A percentile compares a stretch with the other conserved stretches of the same genome.
These are phyloP conservation scores for Coregonus clupeaformis DNA, from an alignment of 2,113 vertebrate species.

Conservation along the genomic window DNA sequence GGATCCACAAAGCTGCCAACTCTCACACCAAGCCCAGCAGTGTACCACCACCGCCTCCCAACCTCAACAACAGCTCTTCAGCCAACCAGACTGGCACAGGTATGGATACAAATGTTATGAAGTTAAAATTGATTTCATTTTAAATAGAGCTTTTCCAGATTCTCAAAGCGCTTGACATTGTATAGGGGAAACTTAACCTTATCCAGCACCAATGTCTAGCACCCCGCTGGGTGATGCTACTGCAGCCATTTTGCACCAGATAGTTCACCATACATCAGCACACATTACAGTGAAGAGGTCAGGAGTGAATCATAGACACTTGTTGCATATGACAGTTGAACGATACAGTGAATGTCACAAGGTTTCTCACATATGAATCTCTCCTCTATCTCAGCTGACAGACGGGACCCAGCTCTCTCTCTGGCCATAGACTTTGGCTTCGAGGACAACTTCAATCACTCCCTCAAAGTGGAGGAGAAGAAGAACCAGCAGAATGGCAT, in stretches of 20 bases:
- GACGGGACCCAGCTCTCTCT: conserved; percentile 37
- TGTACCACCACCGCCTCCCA: conserved; percentile 35
- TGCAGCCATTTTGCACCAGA: too few relatives aligned
- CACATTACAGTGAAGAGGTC: too few relatives aligned
- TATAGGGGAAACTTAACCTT: too few relatives aligned
- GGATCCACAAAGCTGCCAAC: conserved; percentile 26
- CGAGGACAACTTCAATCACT: conserved; percentile 81
- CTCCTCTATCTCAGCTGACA: conserved; percentile 31
- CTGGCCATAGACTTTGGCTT: conserved; percentile 78
- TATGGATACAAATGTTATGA: conserved; percentile 15
- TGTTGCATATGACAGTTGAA: not conserved
- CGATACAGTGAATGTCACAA: not conserved
- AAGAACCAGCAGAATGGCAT: conserved; percentile 84
- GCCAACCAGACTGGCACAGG: conserved; percentile 48
- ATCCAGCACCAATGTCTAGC: too few relatives aligned
- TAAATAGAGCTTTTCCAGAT: too few relatives aligned
- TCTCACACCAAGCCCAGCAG: conserved; percentile 35
- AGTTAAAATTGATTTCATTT: too few relatives aligned
- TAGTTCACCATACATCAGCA: too few relatives aligned
- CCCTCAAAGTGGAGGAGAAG: conserved; percentile 86
- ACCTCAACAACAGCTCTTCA: conserved; percentile 51
- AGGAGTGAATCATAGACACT: too few relatives aligned
- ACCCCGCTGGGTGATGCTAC: too few relatives aligned
- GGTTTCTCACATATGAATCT: not conserved
- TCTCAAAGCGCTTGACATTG: too few relatives aligned